Evolutionary conservation across 2,113 vertebrate species (phyloP).

Genomic region (Machaerirhynchus nigripectus): DNA sequence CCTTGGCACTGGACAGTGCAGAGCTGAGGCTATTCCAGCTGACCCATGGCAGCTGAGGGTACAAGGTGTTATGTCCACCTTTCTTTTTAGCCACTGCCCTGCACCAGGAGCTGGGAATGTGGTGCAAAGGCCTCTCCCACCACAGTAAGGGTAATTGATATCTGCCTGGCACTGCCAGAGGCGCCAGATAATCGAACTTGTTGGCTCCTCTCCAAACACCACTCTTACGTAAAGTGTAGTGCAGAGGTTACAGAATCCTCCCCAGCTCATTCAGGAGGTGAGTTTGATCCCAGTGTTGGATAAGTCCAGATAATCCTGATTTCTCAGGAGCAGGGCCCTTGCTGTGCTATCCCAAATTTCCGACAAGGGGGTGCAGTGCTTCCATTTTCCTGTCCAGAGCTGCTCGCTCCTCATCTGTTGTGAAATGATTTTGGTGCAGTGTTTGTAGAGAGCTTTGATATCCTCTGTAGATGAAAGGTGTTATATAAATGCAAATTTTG

Average conservation of each 20-base stretch:
- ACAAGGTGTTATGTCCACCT: not conserved
- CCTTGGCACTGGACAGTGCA: not conserved
- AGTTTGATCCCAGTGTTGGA: not conserved
- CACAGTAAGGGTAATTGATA: not conserved
- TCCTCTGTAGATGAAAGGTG: conserved; percentile 35
- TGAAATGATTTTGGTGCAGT: not conserved
- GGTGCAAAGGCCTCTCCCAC: not conserved
- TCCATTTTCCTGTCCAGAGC: not conserved
- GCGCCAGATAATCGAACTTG: rapidly evolving
- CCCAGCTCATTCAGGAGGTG: not conserved
- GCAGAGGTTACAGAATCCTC: not conserved
- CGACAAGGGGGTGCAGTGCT: rapidly evolving
- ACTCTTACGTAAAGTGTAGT: not conserved
- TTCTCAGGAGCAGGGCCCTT: not conserved
- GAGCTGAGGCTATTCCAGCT: not conserved
- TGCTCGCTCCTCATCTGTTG: not conserved
- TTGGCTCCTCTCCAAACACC: not conserved
- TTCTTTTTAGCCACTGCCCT: not conserved
- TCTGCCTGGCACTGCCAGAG: not conserved
- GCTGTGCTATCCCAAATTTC: not conserved
- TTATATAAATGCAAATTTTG: conserved; percentile 58
- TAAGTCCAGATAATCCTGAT: not conserved
- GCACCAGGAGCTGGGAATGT: not conserved
- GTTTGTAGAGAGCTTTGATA: conserved; percentile 19
- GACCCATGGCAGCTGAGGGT: not conserved